A percentile compares a stretch with the other conserved stretches of the same genome.
Evolutionary conservation across 2,888 invertebrate genomes (phyloP).

Genomic region (Pachycephus smyrnensis): DNA sequence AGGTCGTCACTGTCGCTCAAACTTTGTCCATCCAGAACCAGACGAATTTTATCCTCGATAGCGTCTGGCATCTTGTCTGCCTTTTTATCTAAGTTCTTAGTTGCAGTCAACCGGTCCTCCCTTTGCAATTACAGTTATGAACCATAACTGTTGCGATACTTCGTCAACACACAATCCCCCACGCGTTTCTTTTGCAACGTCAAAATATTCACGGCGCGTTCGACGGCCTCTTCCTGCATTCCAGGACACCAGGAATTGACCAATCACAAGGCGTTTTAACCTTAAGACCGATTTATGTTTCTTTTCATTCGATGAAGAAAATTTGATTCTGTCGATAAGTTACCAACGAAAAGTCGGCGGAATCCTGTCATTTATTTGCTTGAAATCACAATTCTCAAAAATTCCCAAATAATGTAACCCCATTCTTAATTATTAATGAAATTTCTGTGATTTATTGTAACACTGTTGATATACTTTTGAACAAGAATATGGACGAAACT

Average conservation of each 20-base stretch:
- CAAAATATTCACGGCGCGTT: conserved; percentile 12
- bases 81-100: background rate
- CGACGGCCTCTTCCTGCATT: conserved; percentile 11
- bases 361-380: background rate
- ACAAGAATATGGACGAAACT: background rate
- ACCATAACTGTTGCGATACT: conserved; percentile 7
- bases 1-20: conserved; percentile 79
- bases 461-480: background rate
- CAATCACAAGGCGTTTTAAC: background rate
- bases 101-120: background rate
- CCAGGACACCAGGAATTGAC: background rate
- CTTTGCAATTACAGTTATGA: conserved; percentile 8
- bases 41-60: conserved; percentile 74
- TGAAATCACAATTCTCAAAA: background rate
- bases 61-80: conserved; percentile 69
- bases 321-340: background rate
- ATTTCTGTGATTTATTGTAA: background rate
- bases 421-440: background rate
- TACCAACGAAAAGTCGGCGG: background rate
- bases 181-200: conserved; percentile 1
- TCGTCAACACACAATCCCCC: background rate
- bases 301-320: background rate
- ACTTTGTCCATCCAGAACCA: conserved; percentile 76
- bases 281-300: background rate
- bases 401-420: background rate